phyloP scores from a whole-genome alignment of 1,140 invertebrate genomes.

The Lasioglossum baleicum region DNA sequence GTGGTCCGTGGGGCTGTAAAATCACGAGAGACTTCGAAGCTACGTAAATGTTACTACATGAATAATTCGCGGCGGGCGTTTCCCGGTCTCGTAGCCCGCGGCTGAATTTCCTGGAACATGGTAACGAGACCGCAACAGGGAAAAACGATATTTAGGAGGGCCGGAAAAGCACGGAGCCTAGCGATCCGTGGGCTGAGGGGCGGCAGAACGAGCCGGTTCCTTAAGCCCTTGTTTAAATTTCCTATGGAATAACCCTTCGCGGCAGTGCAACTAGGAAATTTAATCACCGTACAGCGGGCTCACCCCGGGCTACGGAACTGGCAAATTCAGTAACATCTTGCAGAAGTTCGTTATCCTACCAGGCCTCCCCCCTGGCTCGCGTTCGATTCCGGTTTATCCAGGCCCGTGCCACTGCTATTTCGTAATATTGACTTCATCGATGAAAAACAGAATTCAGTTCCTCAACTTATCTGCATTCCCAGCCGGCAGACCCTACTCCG shows the following conservation, averaged over 20 bases:
- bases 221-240: conserved; percentile 61
- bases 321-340: conserved; percentile 66
- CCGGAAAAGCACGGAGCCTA: not conserved
- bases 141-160: conserved; percentile 55
- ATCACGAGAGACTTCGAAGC: conserved; percentile 44
- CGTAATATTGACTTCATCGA: no score
- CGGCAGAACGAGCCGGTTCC: conserved; percentile 1
- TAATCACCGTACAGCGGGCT: conserved; percentile 59
- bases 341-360: conserved; percentile 61
- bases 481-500: no score
- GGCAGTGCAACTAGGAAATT: conserved; percentile 59
- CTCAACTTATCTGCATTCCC: no score
- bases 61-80: conserved; percentile 47
- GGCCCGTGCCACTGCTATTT: no score
- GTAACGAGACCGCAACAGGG: conserved; percentile 54
- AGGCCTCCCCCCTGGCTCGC: no score
- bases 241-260: conserved; percentile 57
- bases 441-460: no score
- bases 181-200: no score
- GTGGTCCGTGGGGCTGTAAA: not conserved
- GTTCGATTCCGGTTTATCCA: no score
- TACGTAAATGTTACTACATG: conserved; percentile 51
- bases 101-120: conserved; percentile 23
- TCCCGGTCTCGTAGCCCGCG: conserved; percentile 36
- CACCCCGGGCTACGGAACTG: conserved; percentile 55